phyloP scores from a whole-genome alignment of 1,140 invertebrate species.

The Drosophila paulistorum region DNA sequence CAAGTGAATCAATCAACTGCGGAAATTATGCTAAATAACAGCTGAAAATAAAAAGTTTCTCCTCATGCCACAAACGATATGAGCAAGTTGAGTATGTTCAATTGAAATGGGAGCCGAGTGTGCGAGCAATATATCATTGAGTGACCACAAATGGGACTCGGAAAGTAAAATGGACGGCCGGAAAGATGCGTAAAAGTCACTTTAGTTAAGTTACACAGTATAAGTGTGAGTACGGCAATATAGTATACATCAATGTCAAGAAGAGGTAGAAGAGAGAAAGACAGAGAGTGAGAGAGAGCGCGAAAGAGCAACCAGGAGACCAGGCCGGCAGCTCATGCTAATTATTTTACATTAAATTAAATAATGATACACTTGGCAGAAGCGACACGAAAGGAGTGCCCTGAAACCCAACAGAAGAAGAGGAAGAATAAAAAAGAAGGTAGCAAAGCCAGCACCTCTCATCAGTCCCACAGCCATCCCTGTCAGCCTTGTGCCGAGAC shows the following conservation, averaged over 20 bases:
- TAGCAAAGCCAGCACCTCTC: conserved; percentile 20
- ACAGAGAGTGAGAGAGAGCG: too few relatives aligned
- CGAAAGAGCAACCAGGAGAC: not conserved
- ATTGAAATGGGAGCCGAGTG: conserved; percentile 2
- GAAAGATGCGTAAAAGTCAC: conserved; percentile 19
- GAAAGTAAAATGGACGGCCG: conserved; percentile 9
- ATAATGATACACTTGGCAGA: conserved; percentile 80
- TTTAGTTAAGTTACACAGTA: conserved; percentile 5
- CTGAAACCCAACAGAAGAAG: not conserved
- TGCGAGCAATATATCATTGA: conserved; percentile 72
- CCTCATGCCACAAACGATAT: not conserved
- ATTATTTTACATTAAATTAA: conserved; percentile 83
- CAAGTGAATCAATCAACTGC: conserved; percentile 78
- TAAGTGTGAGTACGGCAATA: conserved; percentile 15
- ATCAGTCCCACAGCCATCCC: not conserved
- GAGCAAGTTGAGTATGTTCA: conserved; percentile 34
- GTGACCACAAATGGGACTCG: conserved; percentile 70
- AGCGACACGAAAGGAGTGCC: conserved; percentile 47
- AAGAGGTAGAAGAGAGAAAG: not conserved
- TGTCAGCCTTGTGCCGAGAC: conserved; percentile 3
- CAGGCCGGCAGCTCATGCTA: conserved; percentile 55
- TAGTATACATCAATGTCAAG: conserved; percentile 72
- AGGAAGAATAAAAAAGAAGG: conserved; percentile 32
- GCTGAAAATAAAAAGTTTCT: conserved; percentile 54
- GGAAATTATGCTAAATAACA: conserved; percentile 77